Percentiles rank a stretch among this genome's conserved stretches.
Evolutionary conservation across 1,140 invertebrate genomes (phyloP).

Genomic region (Euwallacea similis): DNA sequence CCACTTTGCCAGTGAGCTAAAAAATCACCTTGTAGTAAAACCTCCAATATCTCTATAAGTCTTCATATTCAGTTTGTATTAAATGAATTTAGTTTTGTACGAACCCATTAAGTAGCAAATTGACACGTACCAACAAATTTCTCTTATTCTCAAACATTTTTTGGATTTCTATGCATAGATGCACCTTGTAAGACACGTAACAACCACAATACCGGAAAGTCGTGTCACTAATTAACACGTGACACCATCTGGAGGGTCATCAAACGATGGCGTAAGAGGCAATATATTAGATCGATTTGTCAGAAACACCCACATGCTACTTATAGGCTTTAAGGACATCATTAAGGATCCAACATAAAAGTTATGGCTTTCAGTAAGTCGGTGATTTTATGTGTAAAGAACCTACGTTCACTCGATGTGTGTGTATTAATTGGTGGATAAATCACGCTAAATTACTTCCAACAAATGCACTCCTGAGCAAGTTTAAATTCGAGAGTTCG

Average conservation of each 20-base stretch:
- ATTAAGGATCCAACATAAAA: background rate
- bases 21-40: no score
- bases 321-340: background rate
- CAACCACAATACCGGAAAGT: background rate
- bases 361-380: background rate
- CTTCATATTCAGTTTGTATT: no score
- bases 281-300: background rate
- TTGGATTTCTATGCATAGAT: no score
- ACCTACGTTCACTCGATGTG: no score
- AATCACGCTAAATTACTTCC: slow-evolving; percentile 3
- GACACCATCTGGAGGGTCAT: background rate
- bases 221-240: background rate
- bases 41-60: no score
- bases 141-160: no score
- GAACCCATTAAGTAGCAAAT: no score
- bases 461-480: background rate
- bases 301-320: background rate
- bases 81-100: no score
- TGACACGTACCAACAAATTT: no score
- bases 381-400: no score
- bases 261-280: background rate
- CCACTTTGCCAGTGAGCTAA: no score
- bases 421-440: no score
- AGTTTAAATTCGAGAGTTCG: slow-evolving; percentile 1
- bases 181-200: background rate